Evolutionary conservation across 2,888 invertebrate species (phyloP).

Genomic region (Cephonodes hylas): DNA sequence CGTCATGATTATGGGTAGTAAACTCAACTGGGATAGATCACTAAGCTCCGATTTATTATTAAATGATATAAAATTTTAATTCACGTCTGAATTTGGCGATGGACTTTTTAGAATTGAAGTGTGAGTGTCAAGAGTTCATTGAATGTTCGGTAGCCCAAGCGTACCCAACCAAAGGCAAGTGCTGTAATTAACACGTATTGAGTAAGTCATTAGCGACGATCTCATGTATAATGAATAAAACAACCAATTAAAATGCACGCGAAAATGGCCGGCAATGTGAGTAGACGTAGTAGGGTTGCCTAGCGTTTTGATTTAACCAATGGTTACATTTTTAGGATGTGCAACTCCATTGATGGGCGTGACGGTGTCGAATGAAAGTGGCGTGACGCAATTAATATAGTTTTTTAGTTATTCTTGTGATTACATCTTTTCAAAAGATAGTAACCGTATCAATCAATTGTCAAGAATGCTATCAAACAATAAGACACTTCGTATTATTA

Average conservation of each 20-base stretch:
- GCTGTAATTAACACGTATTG: conserved; percentile 39
- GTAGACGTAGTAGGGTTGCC: conserved; percentile 10
- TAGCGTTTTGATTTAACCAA: not conserved
- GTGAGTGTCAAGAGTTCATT: not conserved
- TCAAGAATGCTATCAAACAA: no score
- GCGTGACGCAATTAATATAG: not conserved
- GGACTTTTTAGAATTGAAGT: not conserved
- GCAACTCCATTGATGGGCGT: not conserved
- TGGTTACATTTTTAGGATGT: not conserved
- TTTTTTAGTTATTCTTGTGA: not conserved
- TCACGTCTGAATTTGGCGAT: not conserved
- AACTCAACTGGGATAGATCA: not conserved
- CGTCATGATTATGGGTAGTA: no score
- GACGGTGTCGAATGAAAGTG: not conserved
- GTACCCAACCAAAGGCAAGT: not conserved
- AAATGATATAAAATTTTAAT: not conserved
- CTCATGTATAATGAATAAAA: conserved; percentile 37
- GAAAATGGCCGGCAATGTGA: conserved; percentile 25
- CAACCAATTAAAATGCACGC: conserved; percentile 32
- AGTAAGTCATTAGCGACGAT: conserved; percentile 33
- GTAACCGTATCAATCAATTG: no score
- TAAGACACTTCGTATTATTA: no score
- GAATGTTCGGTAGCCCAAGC: not conserved
- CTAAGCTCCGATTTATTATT: not conserved
- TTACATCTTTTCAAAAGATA: no score